A percentile compares a stretch with the other conserved stretches of the same genome.
Evolutionary conservation across 53 echinoderm and acorn worm species (phyloP).

Genomic region (Holothuria scabra): DNA sequence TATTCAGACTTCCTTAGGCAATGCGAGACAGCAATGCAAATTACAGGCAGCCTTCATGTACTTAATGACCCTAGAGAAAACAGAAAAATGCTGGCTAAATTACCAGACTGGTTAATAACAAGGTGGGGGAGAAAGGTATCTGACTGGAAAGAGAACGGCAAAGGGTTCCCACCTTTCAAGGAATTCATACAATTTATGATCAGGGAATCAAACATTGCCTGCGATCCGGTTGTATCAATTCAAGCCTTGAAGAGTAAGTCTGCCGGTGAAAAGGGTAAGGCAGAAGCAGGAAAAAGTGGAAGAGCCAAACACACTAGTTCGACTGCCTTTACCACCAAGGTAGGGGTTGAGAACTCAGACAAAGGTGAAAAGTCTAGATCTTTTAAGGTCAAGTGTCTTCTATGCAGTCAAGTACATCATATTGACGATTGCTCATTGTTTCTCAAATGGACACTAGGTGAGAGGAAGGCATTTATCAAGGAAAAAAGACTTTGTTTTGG

Average conservation of each 20-base stretch:
- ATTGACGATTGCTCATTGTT: neutral
- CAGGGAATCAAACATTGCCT: slow-evolving; percentile 2
- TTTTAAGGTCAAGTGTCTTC: neutral
- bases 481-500: neutral
- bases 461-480: slow-evolving; percentile 19
- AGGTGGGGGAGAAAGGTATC: slow-evolving; percentile 18
- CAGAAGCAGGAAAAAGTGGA: neutral
- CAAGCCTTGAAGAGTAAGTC: neutral
- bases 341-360: neutral
- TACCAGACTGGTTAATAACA: slow-evolving; percentile 10
- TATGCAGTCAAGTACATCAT: neutral
- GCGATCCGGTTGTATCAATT: slow-evolving; percentile 8
- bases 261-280: neutral
- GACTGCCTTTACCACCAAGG: neutral
- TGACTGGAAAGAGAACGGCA: neutral
- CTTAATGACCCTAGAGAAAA: too few relatives aligned
- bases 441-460: neutral
- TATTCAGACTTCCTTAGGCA: neutral
- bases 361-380: neutral
- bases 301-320: neutral
- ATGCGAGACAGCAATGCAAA: slow-evolving; percentile 5
- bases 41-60: neutral
- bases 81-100: neutral
- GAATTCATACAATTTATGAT: neutral
- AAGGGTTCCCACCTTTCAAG: slow-evolving; percentile 13